Conservation (phyloP, 2,797 vertebrate genomes). For the Mionectes olivaceus region DNA sequence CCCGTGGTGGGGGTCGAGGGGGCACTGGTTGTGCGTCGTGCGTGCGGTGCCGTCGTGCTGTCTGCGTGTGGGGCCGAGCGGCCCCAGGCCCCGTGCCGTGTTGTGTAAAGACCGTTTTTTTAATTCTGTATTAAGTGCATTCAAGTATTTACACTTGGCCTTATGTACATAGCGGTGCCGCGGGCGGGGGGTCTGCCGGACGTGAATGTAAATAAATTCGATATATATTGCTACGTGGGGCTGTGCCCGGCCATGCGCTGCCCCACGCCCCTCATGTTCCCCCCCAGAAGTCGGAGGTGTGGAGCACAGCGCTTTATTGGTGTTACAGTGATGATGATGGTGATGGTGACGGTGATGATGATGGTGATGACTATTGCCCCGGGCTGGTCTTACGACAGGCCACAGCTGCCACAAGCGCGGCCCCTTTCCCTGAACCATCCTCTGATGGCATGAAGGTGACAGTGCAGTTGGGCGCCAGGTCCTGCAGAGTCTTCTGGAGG, state of each 20-base stretch:
- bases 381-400: background rate
- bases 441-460: slow-evolving; percentile 78
- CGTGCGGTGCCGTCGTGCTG: slow-evolving; percentile 76
- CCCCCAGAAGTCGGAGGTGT: background rate
- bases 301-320: background rate
- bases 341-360: background rate
- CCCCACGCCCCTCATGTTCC: background rate
- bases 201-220: slow-evolving; percentile 97
- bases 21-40: slow-evolving; percentile 75
- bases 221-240: slow-evolving; percentile 68
- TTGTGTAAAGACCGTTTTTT: slow-evolving; percentile 83
- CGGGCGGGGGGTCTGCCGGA: slow-evolving; percentile 93
- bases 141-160: slow-evolving; percentile 86
- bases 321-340: too few relatives aligned
- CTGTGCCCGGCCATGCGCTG: background rate
- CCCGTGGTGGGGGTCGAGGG: background rate
- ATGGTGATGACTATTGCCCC: background rate
- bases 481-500: slow-evolving; percentile 59
- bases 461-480: slow-evolving; percentile 71
- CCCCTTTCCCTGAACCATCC: slow-evolving; percentile 81
- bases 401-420: slow-evolving; percentile 77
- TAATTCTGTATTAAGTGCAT: slow-evolving; percentile 88
- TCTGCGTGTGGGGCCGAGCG: slow-evolving; percentile 70
- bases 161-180: slow-evolving; percentile 85
- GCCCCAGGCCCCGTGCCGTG: slow-evolving; percentile 70